A percentile compares a stretch with the other conserved stretches of the same genome.
These are phyloP conservation scores for Ophraella communa DNA, from an alignment of 2,888 invertebrate genomes.

Conservation along the genomic window DNA sequence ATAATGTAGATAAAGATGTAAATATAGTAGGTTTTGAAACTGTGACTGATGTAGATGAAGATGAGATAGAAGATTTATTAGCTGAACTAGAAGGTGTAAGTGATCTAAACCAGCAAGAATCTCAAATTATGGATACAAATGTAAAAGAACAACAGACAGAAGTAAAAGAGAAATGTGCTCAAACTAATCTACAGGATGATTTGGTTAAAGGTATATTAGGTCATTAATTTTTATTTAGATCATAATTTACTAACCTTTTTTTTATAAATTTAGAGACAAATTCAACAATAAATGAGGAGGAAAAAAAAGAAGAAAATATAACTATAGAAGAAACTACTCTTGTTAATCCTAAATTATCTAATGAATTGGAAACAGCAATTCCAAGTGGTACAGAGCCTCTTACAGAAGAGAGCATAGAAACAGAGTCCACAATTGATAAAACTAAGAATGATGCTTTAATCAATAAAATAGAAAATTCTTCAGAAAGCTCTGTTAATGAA, in stretches of 20 bases:
- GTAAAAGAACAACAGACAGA: constrained; percentile 1
- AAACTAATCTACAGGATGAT: background rate
- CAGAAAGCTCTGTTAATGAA: background rate
- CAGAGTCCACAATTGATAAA: background rate
- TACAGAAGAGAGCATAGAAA: background rate
- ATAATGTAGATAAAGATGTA: constrained; percentile 9
- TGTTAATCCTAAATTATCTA: background rate
- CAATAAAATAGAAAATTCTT: background rate
- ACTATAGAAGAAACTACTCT: background rate
- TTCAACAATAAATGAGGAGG: constrained; percentile 1
- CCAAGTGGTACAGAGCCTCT: background rate
- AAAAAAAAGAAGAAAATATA: constrained; percentile 5
- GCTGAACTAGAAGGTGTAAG: constrained; percentile 33
- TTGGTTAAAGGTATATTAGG: too few relatives aligned
- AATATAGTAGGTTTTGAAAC: constrained; percentile 14
- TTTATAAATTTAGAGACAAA: background rate
- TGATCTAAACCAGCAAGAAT: constrained; percentile 14
- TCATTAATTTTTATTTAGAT: too few relatives aligned
- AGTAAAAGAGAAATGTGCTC: constrained; percentile 4
- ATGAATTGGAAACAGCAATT: background rate
- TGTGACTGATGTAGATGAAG: constrained; percentile 16
- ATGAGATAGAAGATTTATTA: constrained; percentile 30
- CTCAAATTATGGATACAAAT: background rate
- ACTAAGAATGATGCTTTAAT: background rate
- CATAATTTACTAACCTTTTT: too few relatives aligned